phyloP scores from a whole-genome alignment of 2,113 vertebrate genomes.

The Microtus ochrogaster region DNA sequence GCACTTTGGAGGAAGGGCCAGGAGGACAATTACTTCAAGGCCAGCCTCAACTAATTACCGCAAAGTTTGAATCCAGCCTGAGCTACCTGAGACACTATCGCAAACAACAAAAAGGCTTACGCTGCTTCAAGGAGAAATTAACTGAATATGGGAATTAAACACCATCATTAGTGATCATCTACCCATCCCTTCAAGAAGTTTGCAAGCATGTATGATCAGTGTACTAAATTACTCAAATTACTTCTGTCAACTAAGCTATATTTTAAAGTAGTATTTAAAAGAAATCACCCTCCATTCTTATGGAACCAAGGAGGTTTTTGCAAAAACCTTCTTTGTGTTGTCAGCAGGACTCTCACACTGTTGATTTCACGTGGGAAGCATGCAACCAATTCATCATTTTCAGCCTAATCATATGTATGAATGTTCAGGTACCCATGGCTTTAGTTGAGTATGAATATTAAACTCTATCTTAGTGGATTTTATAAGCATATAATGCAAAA shows the following conservation, averaged over 20 bases:
- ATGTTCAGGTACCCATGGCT: neutral
- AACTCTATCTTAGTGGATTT: neutral
- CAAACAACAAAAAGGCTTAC: neutral
- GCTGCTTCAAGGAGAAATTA: neutral
- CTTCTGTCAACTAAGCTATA: conserved; percentile 33
- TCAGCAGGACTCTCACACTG: conserved; percentile 34
- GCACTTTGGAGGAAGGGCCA: neutral
- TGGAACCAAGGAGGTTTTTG: neutral
- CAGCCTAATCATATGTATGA: neutral
- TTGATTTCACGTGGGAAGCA: conserved; percentile 45
- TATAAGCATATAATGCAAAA: neutral
- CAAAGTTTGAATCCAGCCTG: neutral
- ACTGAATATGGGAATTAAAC: conserved; percentile 41
- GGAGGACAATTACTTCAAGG: neutral
- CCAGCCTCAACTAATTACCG: neutral
- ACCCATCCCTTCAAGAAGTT: conserved; percentile 46
- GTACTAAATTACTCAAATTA: conserved; percentile 52
- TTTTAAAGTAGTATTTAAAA: neutral
- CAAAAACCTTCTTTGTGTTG: conserved; percentile 26
- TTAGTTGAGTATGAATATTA: neutral
- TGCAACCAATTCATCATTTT: conserved; percentile 21
- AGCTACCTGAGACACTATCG: neutral
- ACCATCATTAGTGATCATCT: conserved; percentile 11
- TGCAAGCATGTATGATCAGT: conserved; percentile 57
- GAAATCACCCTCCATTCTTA: neutral